A percentile compares a stretch with the other conserved stretches of the same genome.
Conservation (phyloP, 2,888 invertebrate genomes). For the Polyommatus icarus region DNA sequence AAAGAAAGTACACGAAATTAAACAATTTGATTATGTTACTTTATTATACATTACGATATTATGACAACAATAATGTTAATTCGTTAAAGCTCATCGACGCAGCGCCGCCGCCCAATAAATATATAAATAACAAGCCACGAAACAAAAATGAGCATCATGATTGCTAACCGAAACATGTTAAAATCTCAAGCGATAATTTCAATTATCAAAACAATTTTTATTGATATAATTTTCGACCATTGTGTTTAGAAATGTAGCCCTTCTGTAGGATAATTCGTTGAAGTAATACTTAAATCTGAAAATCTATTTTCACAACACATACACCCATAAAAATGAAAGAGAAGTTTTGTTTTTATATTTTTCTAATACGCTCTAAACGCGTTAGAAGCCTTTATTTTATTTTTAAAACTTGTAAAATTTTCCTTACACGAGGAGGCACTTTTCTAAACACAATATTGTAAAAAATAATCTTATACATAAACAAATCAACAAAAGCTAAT, state of each 20-base stretch:
- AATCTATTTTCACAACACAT: neutral
- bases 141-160: conserved; percentile 16
- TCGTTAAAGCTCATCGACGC: conserved; percentile 58
- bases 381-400: too few relatives aligned
- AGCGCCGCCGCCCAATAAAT: conserved; percentile 6
- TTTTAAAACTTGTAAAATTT: too few relatives aligned
- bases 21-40: conserved; percentile 44
- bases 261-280: neutral
- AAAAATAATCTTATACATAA: neutral
- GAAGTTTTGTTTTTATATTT: too few relatives aligned
- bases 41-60: conserved; percentile 66
- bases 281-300: neutral
- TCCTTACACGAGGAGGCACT: too few relatives aligned
- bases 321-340: too few relatives aligned
- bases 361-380: too few relatives aligned
- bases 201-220: neutral
- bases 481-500: conserved; percentile 32
- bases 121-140: conserved; percentile 13
- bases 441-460: neutral
- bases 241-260: neutral
- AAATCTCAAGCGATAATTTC: conserved; percentile 11
- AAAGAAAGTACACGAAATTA: conserved; percentile 37
- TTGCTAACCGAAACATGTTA: neutral
- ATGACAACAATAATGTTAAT: conserved; percentile 59
- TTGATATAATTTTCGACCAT: neutral